Base-by-base conservation (phyloP, 2,797 vertebrate genomes). In the Megalops cyprinoides region DNA sequence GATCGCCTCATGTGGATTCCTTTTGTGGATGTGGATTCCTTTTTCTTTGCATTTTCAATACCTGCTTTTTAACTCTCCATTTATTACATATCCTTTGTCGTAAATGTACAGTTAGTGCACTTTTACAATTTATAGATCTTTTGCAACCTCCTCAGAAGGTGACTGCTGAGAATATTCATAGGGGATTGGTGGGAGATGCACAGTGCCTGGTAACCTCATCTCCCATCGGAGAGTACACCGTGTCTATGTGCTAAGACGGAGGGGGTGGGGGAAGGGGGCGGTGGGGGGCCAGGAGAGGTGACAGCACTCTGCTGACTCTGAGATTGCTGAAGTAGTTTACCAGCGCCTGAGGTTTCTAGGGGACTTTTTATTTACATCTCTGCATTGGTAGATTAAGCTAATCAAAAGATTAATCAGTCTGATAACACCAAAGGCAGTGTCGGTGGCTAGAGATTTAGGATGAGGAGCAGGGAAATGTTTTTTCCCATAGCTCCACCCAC, bases 351-450 rank as follows among this genome's bases (percentile, higher is more conserved):
- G n/a, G n/a, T n/a, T n/a, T n/a, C n/a, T 34, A 9, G 74, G 79
- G 84, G 58, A 69, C 81, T 67, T 69, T 44, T 46, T 9, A 77
- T 89, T 85, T 76, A 81, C 85, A 84, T 78, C 81, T 86, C 55
- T 86, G 88, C 86, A 81, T 84, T 77, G 88, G 87, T 85, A 90
- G 90, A 93, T 93, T 92, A 94, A 90, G 87, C 89, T 88, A 92
- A 94, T 94, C 92, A 92, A 85, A 89, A 89, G 91, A 91, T 91
- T 91, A 93, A 92, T 90, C 90, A 87, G 88, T 88, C 90, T 91
- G 90, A 88, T 90, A 94, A 91, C 89, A 89, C 87, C 80, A 62
- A 82, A 88, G 88, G 88, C 88, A 84, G 85, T 71, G 87, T 88
- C 76, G 83, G 88, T 92, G 90, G 91, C 81, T 86, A 84, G 85